Percentiles rank a stretch among this genome's conserved stretches.
phyloP scores from a whole-genome alignment of 2,113 vertebrate species.

The Cololabis saira region DNA sequence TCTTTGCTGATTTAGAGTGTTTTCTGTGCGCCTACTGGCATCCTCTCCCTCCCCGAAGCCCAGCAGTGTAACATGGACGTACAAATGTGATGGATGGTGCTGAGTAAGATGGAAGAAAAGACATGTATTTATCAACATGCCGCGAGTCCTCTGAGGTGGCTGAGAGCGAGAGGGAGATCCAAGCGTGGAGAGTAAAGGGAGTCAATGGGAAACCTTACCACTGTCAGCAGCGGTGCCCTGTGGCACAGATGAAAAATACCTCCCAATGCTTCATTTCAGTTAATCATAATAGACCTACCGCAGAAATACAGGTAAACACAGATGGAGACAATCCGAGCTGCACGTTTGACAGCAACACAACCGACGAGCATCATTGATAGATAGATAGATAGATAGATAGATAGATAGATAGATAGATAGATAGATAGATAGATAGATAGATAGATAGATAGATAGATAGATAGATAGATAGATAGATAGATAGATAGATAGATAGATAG shows the following conservation, averaged over 20 bases:
- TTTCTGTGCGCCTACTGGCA: slow-evolving; percentile 38
- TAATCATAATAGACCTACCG: slow-evolving; percentile 81
- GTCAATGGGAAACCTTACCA: slow-evolving; percentile 73
- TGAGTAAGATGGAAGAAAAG: slow-evolving; percentile 61
- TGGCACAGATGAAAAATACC: slow-evolving; percentile 80
- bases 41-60: slow-evolving; percentile 33
- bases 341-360: slow-evolving; percentile 16
- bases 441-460: slow-evolving; percentile 44
- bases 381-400: slow-evolving; percentile 67
- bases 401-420: slow-evolving; percentile 41
- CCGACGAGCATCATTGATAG: slow-evolving; percentile 5
- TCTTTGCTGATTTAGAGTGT: slow-evolving; percentile 48
- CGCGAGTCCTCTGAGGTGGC: slow-evolving; percentile 50
- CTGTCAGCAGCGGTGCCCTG: slow-evolving; percentile 75
- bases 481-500: slow-evolving; percentile 47
- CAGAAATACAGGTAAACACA: slow-evolving; percentile 84
- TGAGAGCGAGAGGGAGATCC: slow-evolving; percentile 31
- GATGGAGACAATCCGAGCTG: slow-evolving; percentile 71
- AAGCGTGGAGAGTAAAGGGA: slow-evolving; percentile 54
- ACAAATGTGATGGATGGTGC: slow-evolving; percentile 73
- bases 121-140: slow-evolving; percentile 71
- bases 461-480: slow-evolving; percentile 43
- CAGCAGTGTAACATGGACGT: slow-evolving; percentile 53
- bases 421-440: slow-evolving; percentile 39
- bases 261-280: slow-evolving; percentile 80